Evolutionary conservation across 2,797 vertebrate genomes (phyloP), one percentile per base, ranked within the genome.

Genomic region (Diglossa cyanea): DNA sequence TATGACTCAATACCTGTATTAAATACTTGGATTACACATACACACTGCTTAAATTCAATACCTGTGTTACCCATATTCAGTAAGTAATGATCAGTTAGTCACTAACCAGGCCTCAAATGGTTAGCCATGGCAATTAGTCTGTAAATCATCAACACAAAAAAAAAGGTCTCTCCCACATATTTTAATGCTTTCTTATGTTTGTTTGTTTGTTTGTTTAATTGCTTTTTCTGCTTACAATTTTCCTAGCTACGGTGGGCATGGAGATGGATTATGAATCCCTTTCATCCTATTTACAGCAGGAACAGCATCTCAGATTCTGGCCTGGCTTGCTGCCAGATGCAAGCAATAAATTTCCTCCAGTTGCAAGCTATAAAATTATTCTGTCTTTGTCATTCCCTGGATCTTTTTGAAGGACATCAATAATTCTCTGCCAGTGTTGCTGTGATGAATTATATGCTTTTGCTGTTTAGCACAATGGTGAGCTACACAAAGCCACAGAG

Each of bases 391-490:
- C 92, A 92, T 87, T 92, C 92, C 50, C 84, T 90, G 86, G 86
- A 90, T 95, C 92, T 91, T 76, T 95, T 61, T 95, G 93, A 97
- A 96, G 94, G 96, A 92, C 92, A 93, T 78, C 90, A 92, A 26
- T 92, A 86, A 95, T 86, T 88, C 86, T 84, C 50, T 62, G 90
- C 88, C 93, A 91, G 71, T 1, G 0, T 8, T 53, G 44, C 63
- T 45, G 48, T 84, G 77, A 94, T 94, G 88, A 94, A 95, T 95
- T 95, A 85, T 47, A 76, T 57, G 83, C 88, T 94, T 88, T 93
- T 15, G 6, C 80, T 92, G 48, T 71, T 96, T 44, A 88, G 83
- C 80, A 95, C 74, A 92, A 94, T 86, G 90, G 79, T 73, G 67
- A 96, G 76, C 70, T 62, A 86, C 21, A 72, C 44, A 92, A 94